Evolutionary conservation across 1,140 invertebrate genomes (phyloP).

Genomic region (Chironomus tepperi): DNA sequence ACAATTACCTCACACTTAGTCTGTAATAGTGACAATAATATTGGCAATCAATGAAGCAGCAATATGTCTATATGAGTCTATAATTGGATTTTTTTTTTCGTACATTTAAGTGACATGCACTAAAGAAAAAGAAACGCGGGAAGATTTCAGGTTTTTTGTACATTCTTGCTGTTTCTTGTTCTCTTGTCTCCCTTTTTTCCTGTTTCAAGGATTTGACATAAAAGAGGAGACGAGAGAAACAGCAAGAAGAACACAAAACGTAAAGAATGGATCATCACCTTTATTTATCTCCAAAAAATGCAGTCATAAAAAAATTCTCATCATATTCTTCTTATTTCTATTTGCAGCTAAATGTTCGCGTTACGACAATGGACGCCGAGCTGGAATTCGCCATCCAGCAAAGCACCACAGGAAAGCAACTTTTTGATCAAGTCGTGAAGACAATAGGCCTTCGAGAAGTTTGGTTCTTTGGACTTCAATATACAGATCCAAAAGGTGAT

Average conservation of each 20-base stretch:
- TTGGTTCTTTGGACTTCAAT: slow-evolving; percentile 99
- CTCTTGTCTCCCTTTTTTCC: neutral
- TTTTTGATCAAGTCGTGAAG: slow-evolving; percentile 99
- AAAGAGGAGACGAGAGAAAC: neutral
- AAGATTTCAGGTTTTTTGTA: neutral
- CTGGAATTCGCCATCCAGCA: slow-evolving; percentile 99
- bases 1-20: neutral
- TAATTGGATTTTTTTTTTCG: too few species aligned
- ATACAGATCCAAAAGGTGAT: slow-evolving; percentile 95
- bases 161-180: neutral
- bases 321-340: slow-evolving; percentile 12
- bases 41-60: neutral
- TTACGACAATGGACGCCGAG: slow-evolving; percentile 99
- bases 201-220: neutral
- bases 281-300: neutral
- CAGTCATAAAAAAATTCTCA: too few species aligned
- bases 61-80: too few species aligned
- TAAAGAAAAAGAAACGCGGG: neutral
- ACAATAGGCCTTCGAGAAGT: slow-evolving; percentile 98
- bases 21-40: neutral
- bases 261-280: neutral
- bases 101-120: neutral
- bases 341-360: slow-evolving; percentile 90
- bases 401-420: slow-evolving; percentile 97
- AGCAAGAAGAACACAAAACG: neutral